Evolutionary conservation across 2,797 vertebrate genomes (phyloP), one percentile per base, ranked within the genome.

Genomic region (Pseudocheirus occidentalis): DNA sequence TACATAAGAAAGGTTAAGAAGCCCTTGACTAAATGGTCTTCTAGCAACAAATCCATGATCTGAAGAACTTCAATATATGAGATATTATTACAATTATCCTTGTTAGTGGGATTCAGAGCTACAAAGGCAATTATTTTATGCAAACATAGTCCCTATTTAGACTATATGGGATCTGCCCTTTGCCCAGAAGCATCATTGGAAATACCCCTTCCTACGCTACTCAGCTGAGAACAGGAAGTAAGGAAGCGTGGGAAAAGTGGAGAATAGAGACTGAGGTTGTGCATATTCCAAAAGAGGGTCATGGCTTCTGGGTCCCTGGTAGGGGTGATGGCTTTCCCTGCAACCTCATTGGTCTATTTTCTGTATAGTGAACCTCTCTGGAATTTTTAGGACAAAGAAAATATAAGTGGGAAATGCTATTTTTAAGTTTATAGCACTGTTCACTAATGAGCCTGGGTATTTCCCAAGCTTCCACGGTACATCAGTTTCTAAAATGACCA

Each of bases 361-460:
- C 28, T 53, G 53, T 29, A 90, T 13, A 55, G 52, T 90, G 52
- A 55, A 16, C 90, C 29, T 55, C 53, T 90, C 52, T 34, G 54
- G 50, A 90, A 90, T 90, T 90, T 90, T 90, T 5, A 87, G 73
- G 73, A 90, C 90, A 90, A 55, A 90, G 50, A 90, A 55, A 90
- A 53, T 90, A 21, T 90, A 90, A n/a, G 90, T 90, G 53, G 50
- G 53, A 90, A 90, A 55, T 11, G 53, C 54, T 90, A 55, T 90
- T 53, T 55, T 90, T 55, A 16, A 31, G 34, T 3, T 55, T 7
- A 18, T 90, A 55, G 52, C 34, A 87, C 40, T 87, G 14, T 11
- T 87, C 73, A 50, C 40, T 46, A 46, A 46, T 87, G 40, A 87
- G 24, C 73, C 16, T 28, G 73, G 73, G 40, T 50, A 87, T 87